Percentiles rank a stretch among this genome's conserved stretches.
phyloP scores from a whole-genome alignment of 92 coral and sea anemone genomes.

The Porites lobata region DNA sequence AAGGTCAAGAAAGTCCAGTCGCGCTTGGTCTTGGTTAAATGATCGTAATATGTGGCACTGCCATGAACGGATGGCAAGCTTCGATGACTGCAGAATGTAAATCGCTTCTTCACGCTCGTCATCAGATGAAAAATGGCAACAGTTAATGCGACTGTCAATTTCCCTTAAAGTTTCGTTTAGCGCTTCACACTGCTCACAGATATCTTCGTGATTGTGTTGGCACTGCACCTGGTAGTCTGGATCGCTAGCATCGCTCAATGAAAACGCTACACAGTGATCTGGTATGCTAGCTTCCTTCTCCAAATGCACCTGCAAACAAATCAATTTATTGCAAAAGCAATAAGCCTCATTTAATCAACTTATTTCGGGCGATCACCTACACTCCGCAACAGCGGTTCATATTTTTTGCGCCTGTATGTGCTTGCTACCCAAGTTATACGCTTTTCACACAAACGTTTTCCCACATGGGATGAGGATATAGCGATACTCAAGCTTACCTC shows the following conservation, averaged over 20 bases:
- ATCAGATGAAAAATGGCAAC: constrained; percentile 15
- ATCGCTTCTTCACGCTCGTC: constrained; percentile 64
- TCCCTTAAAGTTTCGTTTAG: not conserved
- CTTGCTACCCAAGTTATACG: too few species aligned
- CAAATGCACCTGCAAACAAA: constrained; percentile 36
- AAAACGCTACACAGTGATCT: constrained; percentile 48
- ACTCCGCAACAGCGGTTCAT: too few species aligned
- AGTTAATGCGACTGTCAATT: not conserved
- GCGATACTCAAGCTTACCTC: too few species aligned
- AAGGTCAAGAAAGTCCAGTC: constrained; percentile 25
- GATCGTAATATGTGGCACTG: constrained; percentile 48
- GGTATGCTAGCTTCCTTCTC: constrained; percentile 18
- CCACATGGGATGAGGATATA: too few species aligned
- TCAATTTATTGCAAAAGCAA: not conserved
- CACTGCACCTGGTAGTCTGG: constrained; percentile 24
- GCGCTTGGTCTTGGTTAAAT: constrained; percentile 46
- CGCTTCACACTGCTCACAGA: not conserved
- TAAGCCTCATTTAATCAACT: too few species aligned
- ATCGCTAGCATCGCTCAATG: constrained; percentile 42
- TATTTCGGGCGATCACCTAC: too few species aligned
- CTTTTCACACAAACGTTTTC: too few species aligned
- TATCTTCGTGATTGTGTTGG: constrained; percentile 38
- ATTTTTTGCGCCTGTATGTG: too few species aligned
- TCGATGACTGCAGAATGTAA: constrained; percentile 21
- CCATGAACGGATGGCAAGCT: constrained; percentile 59